phyloP scores from a whole-genome alignment of 2,888 invertebrate genomes.

The Hirtodrosophila duncani region DNA sequence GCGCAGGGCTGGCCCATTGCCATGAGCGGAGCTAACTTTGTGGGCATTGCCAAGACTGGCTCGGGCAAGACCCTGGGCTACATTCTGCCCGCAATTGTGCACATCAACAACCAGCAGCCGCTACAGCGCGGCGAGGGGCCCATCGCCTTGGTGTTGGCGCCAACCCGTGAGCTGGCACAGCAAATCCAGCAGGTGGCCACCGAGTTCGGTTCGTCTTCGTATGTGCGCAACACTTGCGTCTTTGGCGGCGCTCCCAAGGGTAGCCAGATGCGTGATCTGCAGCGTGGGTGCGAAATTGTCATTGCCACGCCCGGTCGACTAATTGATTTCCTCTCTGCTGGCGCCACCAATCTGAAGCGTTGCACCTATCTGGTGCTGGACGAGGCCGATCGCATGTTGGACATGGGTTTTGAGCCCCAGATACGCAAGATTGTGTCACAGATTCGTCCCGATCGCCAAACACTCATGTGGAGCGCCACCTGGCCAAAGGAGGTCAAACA shows the following conservation, averaged over 20 bases:
- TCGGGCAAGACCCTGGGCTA: slow-evolving; percentile 90
- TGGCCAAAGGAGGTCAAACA: slow-evolving; percentile 98
- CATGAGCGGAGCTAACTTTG: slow-evolving; percentile 89
- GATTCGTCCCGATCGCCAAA: slow-evolving; percentile 96
- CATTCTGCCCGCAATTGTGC: slow-evolving; percentile 90
- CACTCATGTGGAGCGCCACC: slow-evolving; percentile 99
- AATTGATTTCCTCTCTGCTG: slow-evolving; percentile 91
- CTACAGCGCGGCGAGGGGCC: slow-evolving; percentile 90
- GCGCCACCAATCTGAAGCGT: slow-evolving; percentile 85
- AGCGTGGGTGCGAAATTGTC: slow-evolving; percentile 91
- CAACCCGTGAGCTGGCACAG: slow-evolving; percentile 88
- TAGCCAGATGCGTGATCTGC: slow-evolving; percentile 85
- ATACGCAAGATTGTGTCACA: slow-evolving; percentile 96
- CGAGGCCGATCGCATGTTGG: slow-evolving; percentile 97
- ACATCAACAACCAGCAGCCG: slow-evolving; percentile 89
- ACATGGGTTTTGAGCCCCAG: slow-evolving; percentile 99
- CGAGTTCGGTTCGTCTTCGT: slow-evolving; percentile 88
- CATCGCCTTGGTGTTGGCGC: slow-evolving; percentile 88
- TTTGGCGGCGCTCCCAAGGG: slow-evolving; percentile 95
- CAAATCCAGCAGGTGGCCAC: slow-evolving; percentile 91
- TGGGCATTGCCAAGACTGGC: slow-evolving; percentile 92
- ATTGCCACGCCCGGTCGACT: slow-evolving; percentile 95
- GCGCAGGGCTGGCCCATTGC: slow-evolving; percentile 93
- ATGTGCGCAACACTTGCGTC: slow-evolving; percentile 90
- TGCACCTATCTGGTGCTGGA: slow-evolving; percentile 94